phyloP scores from a whole-genome alignment of 2,797 vertebrate genomes.

The Xenopus petersii region DNA sequence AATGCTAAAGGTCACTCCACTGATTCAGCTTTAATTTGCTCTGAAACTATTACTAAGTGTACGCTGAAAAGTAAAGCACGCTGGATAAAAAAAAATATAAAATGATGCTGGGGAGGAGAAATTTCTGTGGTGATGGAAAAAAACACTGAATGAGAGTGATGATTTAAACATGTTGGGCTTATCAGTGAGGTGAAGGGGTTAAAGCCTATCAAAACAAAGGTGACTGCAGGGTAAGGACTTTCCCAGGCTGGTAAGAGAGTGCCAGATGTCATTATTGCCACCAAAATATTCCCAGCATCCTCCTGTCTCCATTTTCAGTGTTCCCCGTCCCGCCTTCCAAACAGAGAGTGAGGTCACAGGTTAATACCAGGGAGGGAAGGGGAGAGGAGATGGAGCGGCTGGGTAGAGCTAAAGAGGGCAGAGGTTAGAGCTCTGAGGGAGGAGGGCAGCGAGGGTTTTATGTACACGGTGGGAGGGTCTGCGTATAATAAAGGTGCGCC shows the following conservation, averaged over 20 bases:
- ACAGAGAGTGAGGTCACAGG: constrained; percentile 43
- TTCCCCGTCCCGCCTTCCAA: constrained; percentile 24
- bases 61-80: no score
- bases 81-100: no score
- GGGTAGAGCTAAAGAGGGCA: constrained; percentile 36
- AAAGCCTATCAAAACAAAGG: constrained; percentile 5
- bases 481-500: neutral
- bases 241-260: constrained; percentile 41
- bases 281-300: constrained; percentile 32
- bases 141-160: no score
- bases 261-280: constrained; percentile 33
- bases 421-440: constrained; percentile 35
- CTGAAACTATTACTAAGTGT: no score
- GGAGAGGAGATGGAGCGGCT: constrained; percentile 1
- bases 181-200: neutral
- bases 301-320: constrained; percentile 20
- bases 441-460: constrained; percentile 18
- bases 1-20: no score
- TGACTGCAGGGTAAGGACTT: constrained; percentile 36
- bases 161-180: no score
- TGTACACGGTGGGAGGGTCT: constrained; percentile 11
- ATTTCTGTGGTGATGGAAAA: no score
- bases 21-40: no score
- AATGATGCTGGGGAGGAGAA: no score
- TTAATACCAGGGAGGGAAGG: constrained; percentile 43